Evolutionary conservation across 2,113 vertebrate species (phyloP), one percentile per base, ranked within the genome.

Genomic region (Nesoenas mayeri): DNA sequence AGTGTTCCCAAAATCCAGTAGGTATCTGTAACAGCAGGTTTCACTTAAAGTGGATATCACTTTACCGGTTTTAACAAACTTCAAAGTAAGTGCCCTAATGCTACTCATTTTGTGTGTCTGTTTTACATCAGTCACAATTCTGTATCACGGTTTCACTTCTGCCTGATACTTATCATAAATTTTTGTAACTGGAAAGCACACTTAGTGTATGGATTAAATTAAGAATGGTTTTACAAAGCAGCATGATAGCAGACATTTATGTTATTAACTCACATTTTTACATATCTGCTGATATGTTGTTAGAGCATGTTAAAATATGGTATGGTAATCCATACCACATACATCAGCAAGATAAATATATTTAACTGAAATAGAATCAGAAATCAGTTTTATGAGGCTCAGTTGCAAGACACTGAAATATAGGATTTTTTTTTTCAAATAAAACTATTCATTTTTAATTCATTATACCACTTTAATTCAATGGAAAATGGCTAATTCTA

Each of bases 1-100:
- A 97, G 89, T 58, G 96, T 94, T 97, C 93, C 95, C 92, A 75
- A 95, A 94, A 96, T 97, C 96, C 95, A 95, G 97, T 97, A 98
- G 98, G 97, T 98, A 98, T 98, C 98, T 98, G 98, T 98, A 99
- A 99, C 99, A 99, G 98, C 98, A 99, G 99, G 98, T 98, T 98
- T 98, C 98, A 99, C 98, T 99, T 99, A 99, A 97, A 98, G 97
- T 98, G 98, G 99, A 98, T 99, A 99, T 99, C 99, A 98, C 98
- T 99, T 99, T 99, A 98, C 99, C 98, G 98, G 98, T 98, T 98
- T 98, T 98, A 98, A 97, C 98, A 85, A 97, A 99, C 99, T 99
- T 99, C 99, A 99, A 99, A 99, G 99, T 91, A 81, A 98, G 98
- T 96, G 98, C 98, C 98, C 98, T 98, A 97, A 98, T 97, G 95